These are phyloP conservation scores for Leucophora obtusa DNA, from an alignment of 2,888 invertebrate genomes.

Conservation along the genomic window DNA sequence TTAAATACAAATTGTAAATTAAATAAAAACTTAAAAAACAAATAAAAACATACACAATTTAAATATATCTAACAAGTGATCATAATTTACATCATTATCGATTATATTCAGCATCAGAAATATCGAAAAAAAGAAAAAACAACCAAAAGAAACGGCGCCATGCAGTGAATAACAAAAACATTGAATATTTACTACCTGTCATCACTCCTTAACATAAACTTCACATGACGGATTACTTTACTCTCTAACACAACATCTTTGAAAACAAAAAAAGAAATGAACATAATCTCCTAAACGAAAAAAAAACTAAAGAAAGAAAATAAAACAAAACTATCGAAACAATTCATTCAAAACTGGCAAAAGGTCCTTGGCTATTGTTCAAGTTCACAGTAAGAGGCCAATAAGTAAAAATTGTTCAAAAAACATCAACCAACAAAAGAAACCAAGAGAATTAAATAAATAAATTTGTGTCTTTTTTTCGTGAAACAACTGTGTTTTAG, in stretches of 20 bases:
- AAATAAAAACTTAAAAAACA: not conserved
- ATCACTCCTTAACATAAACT: conserved; percentile 41
- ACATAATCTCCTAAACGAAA: conserved; percentile 1
- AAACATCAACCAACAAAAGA: conserved; percentile 17
- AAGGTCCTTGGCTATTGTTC: conserved; percentile 3
- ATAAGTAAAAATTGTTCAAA: conserved; percentile 36
- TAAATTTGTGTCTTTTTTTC: not conserved
- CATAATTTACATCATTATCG: not conserved
- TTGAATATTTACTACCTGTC: conserved; percentile 45
- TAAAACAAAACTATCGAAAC: conserved; percentile 24
- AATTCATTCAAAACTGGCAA: conserved; percentile 29
- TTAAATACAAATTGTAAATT: conserved; percentile 1
- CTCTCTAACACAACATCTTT: conserved; percentile 3
- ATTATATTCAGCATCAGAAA: not conserved
- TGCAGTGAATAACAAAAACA: conserved; percentile 39
- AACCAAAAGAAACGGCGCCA: conserved; percentile 15
- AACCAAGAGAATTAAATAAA: conserved; percentile 22
- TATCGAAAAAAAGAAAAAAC: not conserved
- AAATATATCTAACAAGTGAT: not conserved
- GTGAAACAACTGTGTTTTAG: not conserved
- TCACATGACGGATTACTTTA: conserved; percentile 54
- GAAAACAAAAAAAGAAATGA: not conserved
- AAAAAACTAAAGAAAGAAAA: conserved; percentile 13
- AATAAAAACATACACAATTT: not conserved
- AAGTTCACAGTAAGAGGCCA: conserved; percentile 44